Conservation (phyloP, 23 tunicate genomes). For the Oikopleura dioica region DNA sequence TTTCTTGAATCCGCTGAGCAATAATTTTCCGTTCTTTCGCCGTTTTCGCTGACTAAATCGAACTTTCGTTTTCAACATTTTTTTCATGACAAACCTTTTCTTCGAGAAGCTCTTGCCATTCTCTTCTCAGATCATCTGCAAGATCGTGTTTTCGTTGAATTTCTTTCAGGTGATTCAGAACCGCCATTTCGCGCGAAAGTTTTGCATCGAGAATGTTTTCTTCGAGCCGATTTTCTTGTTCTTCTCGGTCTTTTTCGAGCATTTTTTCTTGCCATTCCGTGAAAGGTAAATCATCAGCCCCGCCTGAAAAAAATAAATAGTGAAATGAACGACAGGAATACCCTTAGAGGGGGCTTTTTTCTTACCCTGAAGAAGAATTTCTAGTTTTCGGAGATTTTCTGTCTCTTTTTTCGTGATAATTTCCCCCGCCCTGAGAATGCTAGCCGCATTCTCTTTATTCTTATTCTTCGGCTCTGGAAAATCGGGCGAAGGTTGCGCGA, state of each 20-base stretch:
- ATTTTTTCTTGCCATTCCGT: constrained; percentile 36
- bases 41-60: too few species aligned
- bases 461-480: background rate
- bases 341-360: too few species aligned
- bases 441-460: constrained; percentile 73
- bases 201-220: constrained; percentile 32
- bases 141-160: constrained; percentile 29
- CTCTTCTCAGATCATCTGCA: constrained; percentile 17
- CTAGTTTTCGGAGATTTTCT: constrained; percentile 23
- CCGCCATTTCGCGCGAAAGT: constrained; percentile 61
- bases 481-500: background rate
- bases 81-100: background rate
- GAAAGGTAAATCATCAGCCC: background rate
- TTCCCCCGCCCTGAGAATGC: constrained; percentile 60
- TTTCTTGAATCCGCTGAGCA: background rate
- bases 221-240: constrained; percentile 23
- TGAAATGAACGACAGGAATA: too few species aligned
- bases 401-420: constrained; percentile 53
- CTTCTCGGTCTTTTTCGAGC: constrained; percentile 29
- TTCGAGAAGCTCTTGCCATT: constrained; percentile 31
- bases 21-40: background rate
- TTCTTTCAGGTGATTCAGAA: constrained; percentile 42
- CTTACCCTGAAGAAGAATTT: constrained; percentile 42
- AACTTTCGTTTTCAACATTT: too few species aligned
- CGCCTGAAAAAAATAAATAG: too few species aligned